Percentiles rank a stretch among this genome's conserved stretches.
These are phyloP conservation scores for Pavo muticus DNA, from an alignment of 2,113 vertebrate species.

Conservation along the genomic window DNA sequence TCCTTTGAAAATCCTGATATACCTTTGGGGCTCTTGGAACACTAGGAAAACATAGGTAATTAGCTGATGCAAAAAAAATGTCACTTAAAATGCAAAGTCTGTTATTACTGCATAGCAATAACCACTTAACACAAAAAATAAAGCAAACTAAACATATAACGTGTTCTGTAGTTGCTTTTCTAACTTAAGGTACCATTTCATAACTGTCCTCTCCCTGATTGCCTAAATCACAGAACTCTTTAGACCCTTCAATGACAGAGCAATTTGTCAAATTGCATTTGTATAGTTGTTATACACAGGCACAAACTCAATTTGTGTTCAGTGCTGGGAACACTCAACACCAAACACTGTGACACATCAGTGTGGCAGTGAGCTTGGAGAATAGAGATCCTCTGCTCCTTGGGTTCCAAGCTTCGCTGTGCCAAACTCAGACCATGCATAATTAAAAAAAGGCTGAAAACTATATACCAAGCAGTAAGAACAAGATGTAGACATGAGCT, in stretches of 20 bases:
- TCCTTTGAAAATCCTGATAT: not conserved
- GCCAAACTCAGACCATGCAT: fast-evolving
- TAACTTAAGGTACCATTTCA: not conserved
- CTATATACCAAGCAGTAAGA: not conserved
- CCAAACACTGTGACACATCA: fast-evolving
- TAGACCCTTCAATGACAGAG: not conserved
- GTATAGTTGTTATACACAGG: not conserved
- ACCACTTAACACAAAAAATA: not conserved
- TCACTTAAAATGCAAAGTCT: not conserved
- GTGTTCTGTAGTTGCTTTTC: not conserved
- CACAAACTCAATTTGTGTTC: not conserved
- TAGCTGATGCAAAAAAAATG: not conserved
- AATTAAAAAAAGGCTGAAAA: not conserved
- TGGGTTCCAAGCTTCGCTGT: not conserved
- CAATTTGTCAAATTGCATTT: not conserved
- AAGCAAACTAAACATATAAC: not conserved
- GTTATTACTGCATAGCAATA: not conserved
- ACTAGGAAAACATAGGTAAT: not conserved
- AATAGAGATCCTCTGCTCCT: not conserved
- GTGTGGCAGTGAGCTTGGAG: fast-evolving
- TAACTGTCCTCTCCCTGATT: fast-evolving
- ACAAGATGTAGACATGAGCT: not conserved
- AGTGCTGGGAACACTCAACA: fast-evolving
- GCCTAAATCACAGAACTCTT: not conserved
- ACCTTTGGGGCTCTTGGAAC: not conserved